Conservation (phyloP, 2,888 invertebrate genomes). For the Dynastes maya region DNA sequence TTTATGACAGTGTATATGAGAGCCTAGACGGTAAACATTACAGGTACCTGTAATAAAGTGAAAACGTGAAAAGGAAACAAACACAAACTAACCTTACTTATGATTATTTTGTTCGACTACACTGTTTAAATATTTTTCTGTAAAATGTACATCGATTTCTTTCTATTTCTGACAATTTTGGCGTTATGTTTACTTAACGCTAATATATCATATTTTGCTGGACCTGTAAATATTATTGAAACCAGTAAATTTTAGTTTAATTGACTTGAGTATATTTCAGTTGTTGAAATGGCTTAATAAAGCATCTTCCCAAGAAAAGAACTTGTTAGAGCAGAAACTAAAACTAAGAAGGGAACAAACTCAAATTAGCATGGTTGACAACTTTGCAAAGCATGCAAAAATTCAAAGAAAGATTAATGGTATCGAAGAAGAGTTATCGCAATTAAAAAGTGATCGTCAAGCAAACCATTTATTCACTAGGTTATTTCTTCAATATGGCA, state of each 20-base stretch:
- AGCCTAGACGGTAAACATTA: neutral
- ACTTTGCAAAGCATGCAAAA: constrained; percentile 76
- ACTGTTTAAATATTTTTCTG: neutral
- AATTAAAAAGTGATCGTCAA: constrained; percentile 60
- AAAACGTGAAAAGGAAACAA: neutral
- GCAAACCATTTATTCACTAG: constrained; percentile 56
- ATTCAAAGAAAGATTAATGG: constrained; percentile 74
- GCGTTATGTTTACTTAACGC: constrained; percentile 71
- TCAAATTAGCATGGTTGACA: constrained; percentile 73
- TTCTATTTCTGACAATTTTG: constrained; percentile 71
- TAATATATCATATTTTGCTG: constrained; percentile 70
- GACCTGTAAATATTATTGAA: constrained; percentile 70
- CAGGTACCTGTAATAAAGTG: neutral
- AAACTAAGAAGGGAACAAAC: constrained; percentile 72
- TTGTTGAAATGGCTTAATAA: constrained; percentile 72
- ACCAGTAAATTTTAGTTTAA: neutral
- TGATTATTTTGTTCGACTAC: neutral
- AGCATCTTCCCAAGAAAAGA: constrained; percentile 70
- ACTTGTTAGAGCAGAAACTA: constrained; percentile 68
- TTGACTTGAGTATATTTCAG: constrained; percentile 63
- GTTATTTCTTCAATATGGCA: constrained; percentile 66
- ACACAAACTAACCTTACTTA: neutral
- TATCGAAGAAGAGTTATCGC: constrained; percentile 72
- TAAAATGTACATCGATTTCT: constrained; percentile 52
- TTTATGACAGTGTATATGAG: neutral